These are phyloP conservation scores for Caenorhabditis drosophilae DNA, from an alignment of 2,888 invertebrate species.

Conservation along the genomic window DNA sequence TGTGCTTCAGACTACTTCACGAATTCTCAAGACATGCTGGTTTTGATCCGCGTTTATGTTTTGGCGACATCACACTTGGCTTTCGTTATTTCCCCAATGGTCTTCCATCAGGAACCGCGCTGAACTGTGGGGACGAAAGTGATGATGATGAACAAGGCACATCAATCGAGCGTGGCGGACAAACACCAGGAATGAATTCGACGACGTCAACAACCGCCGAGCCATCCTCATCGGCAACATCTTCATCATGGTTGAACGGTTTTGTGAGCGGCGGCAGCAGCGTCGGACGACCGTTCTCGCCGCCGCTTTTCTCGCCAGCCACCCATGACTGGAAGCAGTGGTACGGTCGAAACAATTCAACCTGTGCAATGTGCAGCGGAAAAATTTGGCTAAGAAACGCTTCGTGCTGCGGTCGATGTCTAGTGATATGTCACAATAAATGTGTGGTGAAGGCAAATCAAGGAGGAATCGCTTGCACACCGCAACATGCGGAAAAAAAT, in stretches of 20 bases:
- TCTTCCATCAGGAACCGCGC: slow-evolving; percentile 42
- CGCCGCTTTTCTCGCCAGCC: slow-evolving; percentile 20
- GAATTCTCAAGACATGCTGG: slow-evolving; percentile 77
- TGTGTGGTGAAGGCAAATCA: slow-evolving; percentile 75
- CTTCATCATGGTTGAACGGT: no score
- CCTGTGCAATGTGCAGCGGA: slow-evolving; percentile 62
- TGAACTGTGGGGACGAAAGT: slow-evolving; percentile 34
- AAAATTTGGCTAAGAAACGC: slow-evolving; percentile 96
- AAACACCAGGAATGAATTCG: no score
- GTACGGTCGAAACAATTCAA: slow-evolving; percentile 25
- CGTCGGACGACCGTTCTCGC: slow-evolving; percentile 19
- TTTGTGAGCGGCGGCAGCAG: no score
- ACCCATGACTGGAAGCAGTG: slow-evolving; percentile 44
- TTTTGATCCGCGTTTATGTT: slow-evolving; percentile 87
- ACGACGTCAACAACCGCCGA: slow-evolving; percentile 1
- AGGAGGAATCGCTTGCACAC: slow-evolving; percentile 31
- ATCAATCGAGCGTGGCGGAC: no score
- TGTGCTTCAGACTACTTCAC: slow-evolving; percentile 14
- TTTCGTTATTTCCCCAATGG: slow-evolving; percentile 72
- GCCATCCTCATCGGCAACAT: slow-evolving; percentile 14
- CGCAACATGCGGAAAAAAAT: slow-evolving; percentile 17
- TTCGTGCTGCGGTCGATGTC: slow-evolving; percentile 86
- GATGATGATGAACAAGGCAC: no score
- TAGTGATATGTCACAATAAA: slow-evolving; percentile 92
- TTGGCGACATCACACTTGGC: slow-evolving; percentile 86